A percentile compares a stretch with the other conserved stretches of the same genome.
phyloP scores from a whole-genome alignment of 2,113 vertebrate species.

The Pterocles orientalis region DNA sequence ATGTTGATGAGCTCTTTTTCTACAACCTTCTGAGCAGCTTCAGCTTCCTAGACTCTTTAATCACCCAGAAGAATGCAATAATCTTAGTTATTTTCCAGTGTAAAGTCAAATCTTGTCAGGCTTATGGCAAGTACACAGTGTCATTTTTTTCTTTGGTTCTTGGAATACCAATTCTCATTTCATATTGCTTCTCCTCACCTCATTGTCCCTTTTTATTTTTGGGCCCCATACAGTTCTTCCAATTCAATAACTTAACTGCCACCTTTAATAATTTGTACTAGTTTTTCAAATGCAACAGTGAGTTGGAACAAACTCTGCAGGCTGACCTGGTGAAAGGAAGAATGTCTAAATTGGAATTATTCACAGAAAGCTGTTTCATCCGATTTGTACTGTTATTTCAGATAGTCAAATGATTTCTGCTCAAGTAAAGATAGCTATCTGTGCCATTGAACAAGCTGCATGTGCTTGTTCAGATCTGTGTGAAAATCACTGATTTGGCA shows the following conservation, averaged over 20 bases:
- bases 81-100: background rate
- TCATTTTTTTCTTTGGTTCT: background rate
- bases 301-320: background rate
- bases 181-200: background rate
- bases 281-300: background rate
- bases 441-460: background rate
- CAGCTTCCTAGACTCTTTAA: background rate
- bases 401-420: background rate
- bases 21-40: background rate
- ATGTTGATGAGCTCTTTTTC: background rate
- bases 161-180: background rate
- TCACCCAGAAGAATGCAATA: background rate
- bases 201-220: background rate
- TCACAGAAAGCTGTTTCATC: background rate
- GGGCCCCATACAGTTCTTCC: background rate
- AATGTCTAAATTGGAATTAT: background rate
- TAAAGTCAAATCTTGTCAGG: background rate
- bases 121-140: background rate
- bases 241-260: background rate
- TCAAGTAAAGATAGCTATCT: background rate
- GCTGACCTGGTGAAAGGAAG: background rate
- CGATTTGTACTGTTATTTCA: background rate
- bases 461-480: background rate
- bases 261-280: accelerated
- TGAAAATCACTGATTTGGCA: background rate